Evolutionary conservation across 2,113 vertebrate genomes (phyloP), one percentile per base, ranked within the genome.

Genomic region (Gobiocypris rarus): DNA sequence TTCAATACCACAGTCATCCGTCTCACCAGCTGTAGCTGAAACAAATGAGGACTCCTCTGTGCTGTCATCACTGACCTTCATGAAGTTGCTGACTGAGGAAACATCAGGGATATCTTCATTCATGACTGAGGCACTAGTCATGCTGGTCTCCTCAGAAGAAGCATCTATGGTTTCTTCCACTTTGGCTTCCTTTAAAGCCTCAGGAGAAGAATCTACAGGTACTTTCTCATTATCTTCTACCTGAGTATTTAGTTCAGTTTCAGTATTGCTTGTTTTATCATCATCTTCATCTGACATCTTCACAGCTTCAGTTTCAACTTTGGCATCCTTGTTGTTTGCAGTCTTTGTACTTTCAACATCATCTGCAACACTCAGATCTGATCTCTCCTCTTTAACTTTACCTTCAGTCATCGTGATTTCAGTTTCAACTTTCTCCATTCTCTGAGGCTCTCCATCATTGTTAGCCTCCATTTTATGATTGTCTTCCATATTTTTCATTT

Each of bases 21-120:
- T 88, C 22, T 31, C 75, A 26, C 43, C 73, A 26, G 91, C 84
- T 41, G 61, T 82, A 79, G 90, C 91, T 48, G 91, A 88, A 14
- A 92, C 92, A 67, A 86, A 58, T 48, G 88, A 91, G 22, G 69
- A 88, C 83, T 93, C 93, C 74, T 87, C 93, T 86, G 92, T 87
- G 83, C 90, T 90, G 38, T 92, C 90, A 14, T 91, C 89, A 26
- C 89, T 91, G 0, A 77, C 78, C 4, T 61, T 87, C 28, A 84
- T 56, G 34, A 90, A 90, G 82, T 92, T 90, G 13, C 88, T 91
- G 41, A 89, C 83, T 63, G 91, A 76, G 26, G 92, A 92, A 85
- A 85, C 77, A 17, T 92, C 89, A 52, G 89, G 79, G 43, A 82
- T 58, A 54, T 88, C 87, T 67, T 95, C 91, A 19, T 77, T 89